Percentiles rank a stretch among this genome's conserved stretches.
Conservation (phyloP, 2,888 invertebrate species). For the Bibio marci region DNA sequence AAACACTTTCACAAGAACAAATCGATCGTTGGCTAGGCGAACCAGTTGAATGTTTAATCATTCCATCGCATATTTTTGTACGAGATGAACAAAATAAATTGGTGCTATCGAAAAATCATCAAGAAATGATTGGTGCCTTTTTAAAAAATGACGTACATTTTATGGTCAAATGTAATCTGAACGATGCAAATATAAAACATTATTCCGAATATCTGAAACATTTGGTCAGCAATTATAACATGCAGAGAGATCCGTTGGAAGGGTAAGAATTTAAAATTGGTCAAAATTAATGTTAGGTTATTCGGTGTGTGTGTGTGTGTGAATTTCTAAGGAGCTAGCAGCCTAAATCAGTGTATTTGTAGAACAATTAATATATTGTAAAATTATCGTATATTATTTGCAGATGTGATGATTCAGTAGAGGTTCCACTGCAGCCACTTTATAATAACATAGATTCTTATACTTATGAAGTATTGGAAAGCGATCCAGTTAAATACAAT, state of each 20-base stretch:
- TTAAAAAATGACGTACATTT: slow-evolving; percentile 44
- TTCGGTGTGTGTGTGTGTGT: no score
- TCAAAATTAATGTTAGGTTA: no score
- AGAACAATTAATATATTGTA: no score
- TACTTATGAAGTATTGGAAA: slow-evolving; percentile 96
- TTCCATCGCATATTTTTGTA: slow-evolving; percentile 70
- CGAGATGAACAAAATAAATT: slow-evolving; percentile 79
- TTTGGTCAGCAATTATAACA: slow-evolving; percentile 14
- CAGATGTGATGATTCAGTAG: slow-evolving; percentile 86
- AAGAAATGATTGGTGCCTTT: slow-evolving; percentile 44
- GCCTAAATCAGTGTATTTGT: no score
- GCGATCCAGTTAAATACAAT: slow-evolving; percentile 89
- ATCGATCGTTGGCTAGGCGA: slow-evolving; percentile 86
- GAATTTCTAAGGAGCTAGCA: no score
- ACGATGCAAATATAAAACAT: slow-evolving; percentile 27
- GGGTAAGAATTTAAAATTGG: slow-evolving; percentile 9
- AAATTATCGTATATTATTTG: no score
- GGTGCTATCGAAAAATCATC: slow-evolving; percentile 59
- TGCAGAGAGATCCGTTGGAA: no score
- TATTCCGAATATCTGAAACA: slow-evolving; percentile 31
- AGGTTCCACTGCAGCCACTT: slow-evolving; percentile 82
- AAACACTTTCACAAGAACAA: slow-evolving; percentile 50
- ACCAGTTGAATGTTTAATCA: slow-evolving; percentile 68
- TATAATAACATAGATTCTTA: slow-evolving; percentile 89
- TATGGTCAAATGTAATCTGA: slow-evolving; percentile 46